Conservation (phyloP, 2,113 vertebrate species). For the Thymallus thymallus region DNA sequence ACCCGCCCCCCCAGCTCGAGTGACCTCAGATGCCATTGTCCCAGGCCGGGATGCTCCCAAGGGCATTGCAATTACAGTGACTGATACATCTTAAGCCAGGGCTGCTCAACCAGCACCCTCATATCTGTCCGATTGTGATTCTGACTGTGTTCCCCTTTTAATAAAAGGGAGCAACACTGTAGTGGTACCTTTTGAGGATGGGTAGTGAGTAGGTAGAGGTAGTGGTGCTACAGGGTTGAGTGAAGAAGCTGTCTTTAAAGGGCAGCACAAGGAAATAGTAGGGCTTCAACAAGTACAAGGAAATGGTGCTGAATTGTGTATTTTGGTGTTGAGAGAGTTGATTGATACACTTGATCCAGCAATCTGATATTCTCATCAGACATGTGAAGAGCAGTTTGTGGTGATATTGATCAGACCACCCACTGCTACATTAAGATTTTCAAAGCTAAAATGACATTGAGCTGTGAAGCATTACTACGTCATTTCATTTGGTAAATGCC, state of each 20-base stretch:
- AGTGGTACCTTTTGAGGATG: conserved; percentile 38
- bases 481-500: no score
- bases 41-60: conserved; percentile 54
- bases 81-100: conserved; percentile 69
- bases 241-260: conserved; percentile 32
- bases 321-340: not conserved
- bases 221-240: conserved; percentile 22
- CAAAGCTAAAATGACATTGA: not conserved
- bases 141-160: conserved; percentile 67
- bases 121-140: conserved; percentile 69
- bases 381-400: not conserved
- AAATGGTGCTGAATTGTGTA: not conserved
- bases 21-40: conserved; percentile 67
- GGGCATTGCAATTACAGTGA: conserved; percentile 74
- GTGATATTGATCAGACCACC: not conserved
- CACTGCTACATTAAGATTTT: not conserved
- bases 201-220: not conserved
- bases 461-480: not conserved
- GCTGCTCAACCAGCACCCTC: conserved; percentile 54
- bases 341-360: not conserved
- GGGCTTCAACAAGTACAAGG: not conserved
- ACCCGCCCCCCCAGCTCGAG: conserved; percentile 41
- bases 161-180: conserved; percentile 68
- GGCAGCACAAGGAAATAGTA: conserved; percentile 15
- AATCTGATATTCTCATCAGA: not conserved